phyloP scores from a whole-genome alignment of 1,140 invertebrate genomes.

The Drosophila nigrodunni region DNA sequence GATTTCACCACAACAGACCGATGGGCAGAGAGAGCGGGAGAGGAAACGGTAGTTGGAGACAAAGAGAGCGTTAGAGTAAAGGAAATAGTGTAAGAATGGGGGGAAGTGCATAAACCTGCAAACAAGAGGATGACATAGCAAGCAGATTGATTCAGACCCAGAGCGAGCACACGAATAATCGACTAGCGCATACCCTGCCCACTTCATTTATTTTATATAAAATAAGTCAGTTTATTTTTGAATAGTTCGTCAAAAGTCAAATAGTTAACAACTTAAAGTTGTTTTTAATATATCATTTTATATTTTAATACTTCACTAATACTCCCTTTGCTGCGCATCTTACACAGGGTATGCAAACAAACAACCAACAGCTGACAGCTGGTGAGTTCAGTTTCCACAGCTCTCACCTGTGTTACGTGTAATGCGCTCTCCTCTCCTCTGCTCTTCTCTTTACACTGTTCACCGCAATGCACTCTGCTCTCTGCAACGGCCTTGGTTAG shows the following conservation, averaged over 20 bases:
- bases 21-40: neutral
- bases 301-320: too few species aligned
- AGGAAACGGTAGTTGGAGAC: neutral
- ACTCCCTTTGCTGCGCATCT: too few species aligned
- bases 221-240: too few species aligned
- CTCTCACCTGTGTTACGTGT: constrained; percentile 7
- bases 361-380: constrained; percentile 11
- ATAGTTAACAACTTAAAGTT: too few species aligned
- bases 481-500: too few species aligned
- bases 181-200: neutral
- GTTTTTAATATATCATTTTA: too few species aligned
- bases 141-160: neutral
- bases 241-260: too few species aligned
- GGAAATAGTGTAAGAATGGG: neutral
- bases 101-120: constrained; percentile 2
- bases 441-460: too few species aligned
- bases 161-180: neutral
- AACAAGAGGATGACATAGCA: neutral
- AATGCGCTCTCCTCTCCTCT: neutral
- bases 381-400: constrained; percentile 7
- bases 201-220: too few species aligned
- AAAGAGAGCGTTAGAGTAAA: neutral
- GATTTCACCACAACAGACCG: constrained; percentile 28
- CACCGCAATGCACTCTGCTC: too few species aligned
- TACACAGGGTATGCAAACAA: constrained; percentile 17